A percentile compares a stretch with the other conserved stretches of the same genome.
phyloP scores from a whole-genome alignment of 2,888 invertebrate genomes.

The Agrotis segetum region DNA sequence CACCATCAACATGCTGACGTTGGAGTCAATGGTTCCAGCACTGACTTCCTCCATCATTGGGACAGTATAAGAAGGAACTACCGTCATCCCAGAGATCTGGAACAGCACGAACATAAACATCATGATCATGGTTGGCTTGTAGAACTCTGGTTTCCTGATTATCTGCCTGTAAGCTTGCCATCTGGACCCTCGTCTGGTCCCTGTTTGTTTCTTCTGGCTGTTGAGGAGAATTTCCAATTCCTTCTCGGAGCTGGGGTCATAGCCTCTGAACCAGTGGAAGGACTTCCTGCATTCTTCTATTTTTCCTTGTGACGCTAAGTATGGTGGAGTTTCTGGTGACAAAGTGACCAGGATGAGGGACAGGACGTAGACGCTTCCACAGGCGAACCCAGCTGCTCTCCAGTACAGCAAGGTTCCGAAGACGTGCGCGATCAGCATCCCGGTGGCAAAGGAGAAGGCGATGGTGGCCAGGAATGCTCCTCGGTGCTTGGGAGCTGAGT shows the following conservation, averaged over 20 bases:
- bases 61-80: slow-evolving; percentile 93
- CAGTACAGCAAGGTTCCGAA: slow-evolving; percentile 92
- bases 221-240: slow-evolving; percentile 87
- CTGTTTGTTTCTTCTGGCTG: slow-evolving; percentile 77
- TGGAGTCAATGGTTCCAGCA: slow-evolving; percentile 90
- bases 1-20: slow-evolving; percentile 92
- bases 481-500: slow-evolving; percentile 91
- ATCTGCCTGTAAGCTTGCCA: slow-evolving; percentile 76
- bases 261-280: slow-evolving; percentile 91
- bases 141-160: slow-evolving; percentile 87
- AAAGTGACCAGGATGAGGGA: slow-evolving; percentile 89
- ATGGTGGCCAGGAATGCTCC: slow-evolving; percentile 92
- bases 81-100: slow-evolving; percentile 93
- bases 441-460: slow-evolving; percentile 92
- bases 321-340: slow-evolving; percentile 93
- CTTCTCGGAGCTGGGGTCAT: slow-evolving; percentile 81
- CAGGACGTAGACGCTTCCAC: slow-evolving; percentile 86
- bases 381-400: slow-evolving; percentile 90
- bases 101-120: slow-evolving; percentile 92
- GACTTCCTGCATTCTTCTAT: slow-evolving; percentile 90
- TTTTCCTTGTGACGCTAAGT: slow-evolving; percentile 91
- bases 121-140: slow-evolving; percentile 92
- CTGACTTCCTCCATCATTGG: slow-evolving; percentile 92
- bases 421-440: slow-evolving; percentile 92
- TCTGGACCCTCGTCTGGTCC: slow-evolving; percentile 72